Percentiles rank a stretch among this genome's conserved stretches.
Evolutionary conservation across 2,797 vertebrate species (phyloP).

Genomic region (Anguilla obscura): DNA sequence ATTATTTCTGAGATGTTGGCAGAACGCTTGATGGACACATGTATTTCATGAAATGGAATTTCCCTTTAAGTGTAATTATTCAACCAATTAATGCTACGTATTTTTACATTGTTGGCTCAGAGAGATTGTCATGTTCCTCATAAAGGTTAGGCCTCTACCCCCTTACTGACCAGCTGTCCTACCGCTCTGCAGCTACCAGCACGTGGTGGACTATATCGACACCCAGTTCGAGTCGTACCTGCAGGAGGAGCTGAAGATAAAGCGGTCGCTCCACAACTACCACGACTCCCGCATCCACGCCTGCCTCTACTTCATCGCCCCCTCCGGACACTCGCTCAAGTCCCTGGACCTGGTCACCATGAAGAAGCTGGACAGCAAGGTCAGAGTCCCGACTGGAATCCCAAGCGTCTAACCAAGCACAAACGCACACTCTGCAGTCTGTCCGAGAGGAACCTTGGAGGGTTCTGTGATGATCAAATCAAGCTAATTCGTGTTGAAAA

Average conservation of each 20-base stretch:
- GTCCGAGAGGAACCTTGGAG: not conserved
- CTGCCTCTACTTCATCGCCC: constrained; percentile 84
- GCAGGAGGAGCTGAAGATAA: constrained; percentile 83
- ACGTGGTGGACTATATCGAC: constrained; percentile 83
- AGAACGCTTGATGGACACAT: not conserved
- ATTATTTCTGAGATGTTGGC: not conserved
- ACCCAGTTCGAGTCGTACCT: constrained; percentile 83
- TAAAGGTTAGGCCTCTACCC: not conserved
- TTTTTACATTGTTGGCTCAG: not conserved
- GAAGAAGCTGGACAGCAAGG: constrained; percentile 84
- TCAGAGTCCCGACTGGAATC: constrained; percentile 40
- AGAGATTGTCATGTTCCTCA: not conserved
- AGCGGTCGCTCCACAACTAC: constrained; percentile 77
- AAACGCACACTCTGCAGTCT: not conserved
- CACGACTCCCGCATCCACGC: constrained; percentile 81
- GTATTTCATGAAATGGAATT: too few species aligned
- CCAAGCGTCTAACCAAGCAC: not conserved
- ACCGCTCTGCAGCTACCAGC: constrained; percentile 71
- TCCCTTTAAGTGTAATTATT: not conserved
- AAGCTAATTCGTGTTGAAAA: not conserved
- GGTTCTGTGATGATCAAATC: not conserved
- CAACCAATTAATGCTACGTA: not conserved
- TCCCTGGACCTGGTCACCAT: constrained; percentile 81
- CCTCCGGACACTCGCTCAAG: constrained; percentile 81
- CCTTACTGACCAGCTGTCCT: not conserved